Evolutionary conservation across 2,113 vertebrate genomes (phyloP), one percentile per base, ranked within the genome.

Genomic region (Stigmatopora nigra): DNA sequence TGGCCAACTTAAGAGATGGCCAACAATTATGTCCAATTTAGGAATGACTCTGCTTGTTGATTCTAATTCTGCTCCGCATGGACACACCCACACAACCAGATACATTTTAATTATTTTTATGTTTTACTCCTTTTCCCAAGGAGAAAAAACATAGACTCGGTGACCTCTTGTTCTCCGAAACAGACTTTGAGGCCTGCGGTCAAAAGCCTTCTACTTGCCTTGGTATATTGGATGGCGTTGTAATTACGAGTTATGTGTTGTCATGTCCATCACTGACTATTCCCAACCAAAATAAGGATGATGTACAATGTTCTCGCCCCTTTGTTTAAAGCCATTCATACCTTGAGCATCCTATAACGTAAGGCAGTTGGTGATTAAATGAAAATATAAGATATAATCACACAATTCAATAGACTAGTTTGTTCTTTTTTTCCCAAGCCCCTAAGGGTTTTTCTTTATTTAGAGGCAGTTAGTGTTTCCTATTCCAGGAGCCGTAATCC

Each of bases 311-410:
- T 83, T 59, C 82, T 59, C 49, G 81, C 62, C 65, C 71, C 85
- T 90, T 91, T 91, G 70, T 90, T 88, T 90, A 91, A 90, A 92
- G 91, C 90, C 91, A 89, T 89, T 88, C 90, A 91, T 92, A 92
- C 92, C 91, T 91, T 91, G 90, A 91, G 91, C 89, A 90, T 73
- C 1, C 38, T 41, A 78, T 72, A 63, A 80, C 71, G 92, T 88
- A 78, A 84, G 71, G 86, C 90, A 91, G 91, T 89, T 92, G 91
- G 91, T 95, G 95, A 97, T 97, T 96, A 95, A 98, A 98, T 97
- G 93, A 96, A n/a, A 95, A 41, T 10, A 93, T 90, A 91, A 95
- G 93, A 93, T 95, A 98, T 96, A 96, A 94, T 96, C 94, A 90
- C 89, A 92, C 94, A 97, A 96, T 97, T 97, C 96, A 91, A 93